These are phyloP conservation scores for Muntiacus muntjak DNA, from an alignment of 2,113 vertebrate genomes.

Conservation along the genomic window DNA sequence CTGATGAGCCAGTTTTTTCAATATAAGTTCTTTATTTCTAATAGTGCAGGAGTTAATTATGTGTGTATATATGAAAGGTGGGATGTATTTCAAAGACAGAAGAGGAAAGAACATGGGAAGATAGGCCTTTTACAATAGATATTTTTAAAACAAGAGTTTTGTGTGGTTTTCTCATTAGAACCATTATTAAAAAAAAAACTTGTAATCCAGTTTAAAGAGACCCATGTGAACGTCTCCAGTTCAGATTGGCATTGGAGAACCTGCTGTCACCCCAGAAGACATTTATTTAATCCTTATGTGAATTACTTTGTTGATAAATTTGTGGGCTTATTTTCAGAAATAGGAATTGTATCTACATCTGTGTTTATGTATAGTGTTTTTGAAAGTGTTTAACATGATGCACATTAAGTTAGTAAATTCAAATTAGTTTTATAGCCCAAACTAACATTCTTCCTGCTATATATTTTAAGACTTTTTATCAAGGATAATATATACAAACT, in stretches of 20 bases:
- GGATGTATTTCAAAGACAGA: neutral
- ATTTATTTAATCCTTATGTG: neutral
- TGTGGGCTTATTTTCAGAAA: constrained; percentile 5
- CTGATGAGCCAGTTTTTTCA: neutral
- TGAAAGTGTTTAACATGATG: neutral
- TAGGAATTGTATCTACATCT: neutral
- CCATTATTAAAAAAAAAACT: constrained; percentile 3
- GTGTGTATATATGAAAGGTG: neutral
- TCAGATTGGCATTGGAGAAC: neutral
- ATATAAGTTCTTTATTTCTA: neutral
- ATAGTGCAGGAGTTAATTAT: neutral
- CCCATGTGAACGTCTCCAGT: neutral
- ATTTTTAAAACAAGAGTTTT: neutral
- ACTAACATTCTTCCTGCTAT: neutral
- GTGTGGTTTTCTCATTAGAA: neutral
- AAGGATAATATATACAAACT: neutral
- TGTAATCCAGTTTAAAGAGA: constrained; percentile 14
- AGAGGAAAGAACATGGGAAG: neutral
- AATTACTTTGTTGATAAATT: constrained; percentile 14
- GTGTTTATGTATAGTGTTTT: neutral
- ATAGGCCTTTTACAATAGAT: neutral
- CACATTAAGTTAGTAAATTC: neutral
- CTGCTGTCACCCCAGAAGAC: neutral
- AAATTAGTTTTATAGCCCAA: neutral
- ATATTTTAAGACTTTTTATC: constrained; percentile 24